Conservation (phyloP, 2,797 vertebrate genomes). For the Hozukius guyotensis region DNA sequence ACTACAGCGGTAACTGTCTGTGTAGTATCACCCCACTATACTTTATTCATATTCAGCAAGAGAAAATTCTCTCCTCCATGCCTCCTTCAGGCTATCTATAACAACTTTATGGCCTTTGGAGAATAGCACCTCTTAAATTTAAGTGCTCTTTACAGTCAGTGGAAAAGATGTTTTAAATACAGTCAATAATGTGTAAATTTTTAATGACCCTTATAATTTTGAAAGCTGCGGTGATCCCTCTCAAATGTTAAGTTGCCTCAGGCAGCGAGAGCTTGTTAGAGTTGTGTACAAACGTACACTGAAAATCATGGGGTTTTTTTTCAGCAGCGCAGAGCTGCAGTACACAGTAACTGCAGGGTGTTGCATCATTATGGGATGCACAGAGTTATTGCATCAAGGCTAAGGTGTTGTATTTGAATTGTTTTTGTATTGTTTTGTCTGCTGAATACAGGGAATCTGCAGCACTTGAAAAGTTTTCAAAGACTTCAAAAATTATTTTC, state of each 20-base stretch:
- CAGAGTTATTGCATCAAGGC: constrained; percentile 53
- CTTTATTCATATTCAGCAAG: constrained; percentile 73
- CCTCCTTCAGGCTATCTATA: constrained; percentile 77
- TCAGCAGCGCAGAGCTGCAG: constrained; percentile 43
- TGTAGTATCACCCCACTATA: constrained; percentile 51
- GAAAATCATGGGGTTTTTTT: constrained; percentile 45
- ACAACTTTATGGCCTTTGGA: constrained; percentile 81
- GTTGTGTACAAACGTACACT: constrained; percentile 69
- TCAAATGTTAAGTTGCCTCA: constrained; percentile 75
- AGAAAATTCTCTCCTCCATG: constrained; percentile 59
- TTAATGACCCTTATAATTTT: constrained; percentile 83
- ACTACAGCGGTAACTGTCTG: constrained; percentile 47
- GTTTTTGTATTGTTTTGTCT: constrained; percentile 33
- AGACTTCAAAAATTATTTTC: background rate
- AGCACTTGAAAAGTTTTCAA: constrained; percentile 5
- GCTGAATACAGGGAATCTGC: background rate
- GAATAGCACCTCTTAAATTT: constrained; percentile 83
- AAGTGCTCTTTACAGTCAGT: constrained; percentile 82
- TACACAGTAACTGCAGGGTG: constrained; percentile 46
- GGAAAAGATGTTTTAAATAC: constrained; percentile 84
- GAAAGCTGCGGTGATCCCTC: constrained; percentile 73
- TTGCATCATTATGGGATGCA: constrained; percentile 67
- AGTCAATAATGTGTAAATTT: constrained; percentile 84
- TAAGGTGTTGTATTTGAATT: constrained; percentile 45
- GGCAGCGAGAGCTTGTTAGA: constrained; percentile 74